Percentiles rank a stretch among this genome's conserved stretches.
Evolutionary conservation across 2,888 invertebrate species (phyloP).

Genomic region (Thyatira batis): DNA sequence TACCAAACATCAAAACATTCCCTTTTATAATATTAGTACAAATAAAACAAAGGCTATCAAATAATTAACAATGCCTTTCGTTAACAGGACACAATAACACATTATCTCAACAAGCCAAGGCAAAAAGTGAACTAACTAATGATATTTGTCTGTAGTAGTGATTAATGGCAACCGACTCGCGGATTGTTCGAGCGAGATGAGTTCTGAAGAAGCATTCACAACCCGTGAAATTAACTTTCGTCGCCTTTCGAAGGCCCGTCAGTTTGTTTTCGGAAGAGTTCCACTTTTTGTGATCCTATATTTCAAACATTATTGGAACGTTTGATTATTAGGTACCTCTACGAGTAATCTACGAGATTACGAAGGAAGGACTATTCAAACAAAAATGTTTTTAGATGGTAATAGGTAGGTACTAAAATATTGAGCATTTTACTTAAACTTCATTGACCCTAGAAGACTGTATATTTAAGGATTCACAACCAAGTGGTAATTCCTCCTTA

Average conservation of each 20-base stretch:
- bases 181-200: constrained; percentile 76
- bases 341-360: constrained; percentile 18
- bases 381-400: too few relatives aligned
- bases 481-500: too few relatives aligned
- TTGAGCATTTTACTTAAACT: too few relatives aligned
- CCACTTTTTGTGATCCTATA: constrained; percentile 51
- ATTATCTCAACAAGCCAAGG: constrained; percentile 22
- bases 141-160: constrained; percentile 63
- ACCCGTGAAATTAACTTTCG: constrained; percentile 80
- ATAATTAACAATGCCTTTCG: background rate
- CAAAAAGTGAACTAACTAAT: constrained; percentile 46
- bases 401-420: too few relatives aligned
- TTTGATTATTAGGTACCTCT: constrained; percentile 39
- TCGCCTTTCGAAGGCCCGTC: constrained; percentile 64
- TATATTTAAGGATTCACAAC: too few relatives aligned
- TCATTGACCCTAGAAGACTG: too few relatives aligned
- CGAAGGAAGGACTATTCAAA: too few relatives aligned
- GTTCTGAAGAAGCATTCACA: constrained; percentile 74
- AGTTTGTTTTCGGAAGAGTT: constrained; percentile 65
- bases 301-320: constrained; percentile 50
- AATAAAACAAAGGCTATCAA: background rate
- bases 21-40: too few relatives aligned
- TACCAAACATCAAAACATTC: too few relatives aligned
- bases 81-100: constrained; percentile 1
- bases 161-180: constrained; percentile 70